Conservation (phyloP, 1,140 invertebrate genomes). For the Arctopsyche grandis region DNA sequence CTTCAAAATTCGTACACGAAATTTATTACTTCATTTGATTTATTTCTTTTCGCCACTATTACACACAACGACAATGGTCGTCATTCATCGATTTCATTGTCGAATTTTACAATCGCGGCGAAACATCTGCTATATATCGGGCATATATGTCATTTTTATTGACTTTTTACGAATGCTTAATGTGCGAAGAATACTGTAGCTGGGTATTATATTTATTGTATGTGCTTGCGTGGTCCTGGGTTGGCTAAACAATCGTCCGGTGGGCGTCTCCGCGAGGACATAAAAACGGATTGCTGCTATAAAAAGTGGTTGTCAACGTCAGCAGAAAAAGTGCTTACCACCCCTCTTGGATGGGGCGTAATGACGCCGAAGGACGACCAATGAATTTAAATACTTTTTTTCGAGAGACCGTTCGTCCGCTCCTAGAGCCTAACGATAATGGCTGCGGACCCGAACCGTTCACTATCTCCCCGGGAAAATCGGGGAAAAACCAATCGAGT, state of each 20-base stretch:
- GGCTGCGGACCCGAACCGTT: neutral
- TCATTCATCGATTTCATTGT: slow-evolving; percentile 4
- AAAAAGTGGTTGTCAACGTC: slow-evolving; percentile 40
- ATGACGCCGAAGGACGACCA: slow-evolving; percentile 22
- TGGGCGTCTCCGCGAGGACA: slow-evolving; percentile 28
- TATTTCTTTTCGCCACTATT: neutral
- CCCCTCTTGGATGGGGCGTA: slow-evolving; percentile 5
- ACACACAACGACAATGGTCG: neutral
- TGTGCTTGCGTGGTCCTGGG: neutral
- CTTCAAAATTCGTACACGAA: too few species aligned
- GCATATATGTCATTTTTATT: slow-evolving; percentile 2
- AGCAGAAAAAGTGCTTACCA: slow-evolving; percentile 37
- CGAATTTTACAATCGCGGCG: neutral
- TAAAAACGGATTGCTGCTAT: slow-evolving; percentile 40
- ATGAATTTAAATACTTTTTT: slow-evolving; percentile 36
- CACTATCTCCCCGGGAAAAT: neutral
- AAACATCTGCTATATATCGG: neutral
- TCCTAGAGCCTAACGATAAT: slow-evolving; percentile 9
- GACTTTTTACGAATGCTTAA: slow-evolving; percentile 1
- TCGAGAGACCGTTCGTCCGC: neutral
- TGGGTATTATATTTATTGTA: neutral
- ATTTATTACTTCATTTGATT: neutral
- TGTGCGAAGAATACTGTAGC: neutral
- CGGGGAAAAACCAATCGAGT: neutral
- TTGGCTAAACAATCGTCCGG: slow-evolving; percentile 39